phyloP scores from a whole-genome alignment of 2,113 vertebrate species.

The Neolamprologus longior region DNA sequence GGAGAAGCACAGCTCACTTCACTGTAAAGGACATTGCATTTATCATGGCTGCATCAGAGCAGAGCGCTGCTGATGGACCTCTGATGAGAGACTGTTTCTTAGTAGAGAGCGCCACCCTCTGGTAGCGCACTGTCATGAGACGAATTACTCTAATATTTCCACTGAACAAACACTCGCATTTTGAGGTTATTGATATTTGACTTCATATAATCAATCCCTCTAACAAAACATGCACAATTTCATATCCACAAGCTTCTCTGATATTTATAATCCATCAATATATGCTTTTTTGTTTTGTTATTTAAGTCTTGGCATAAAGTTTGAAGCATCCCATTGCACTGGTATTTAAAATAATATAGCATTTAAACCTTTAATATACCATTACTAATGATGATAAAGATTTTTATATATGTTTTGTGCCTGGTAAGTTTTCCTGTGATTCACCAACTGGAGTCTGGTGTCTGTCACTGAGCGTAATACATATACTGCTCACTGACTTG shows the following conservation, averaged over 20 bases:
- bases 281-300: background rate
- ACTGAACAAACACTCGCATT: background rate
- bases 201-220: background rate
- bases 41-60: slow-evolving; percentile 32
- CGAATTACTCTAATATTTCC: background rate
- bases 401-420: background rate
- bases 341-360: background rate
- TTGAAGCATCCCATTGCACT: background rate
- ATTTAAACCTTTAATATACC: background rate
- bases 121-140: background rate
- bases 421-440: background rate
- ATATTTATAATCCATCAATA: background rate
- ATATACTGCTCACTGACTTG: background rate
- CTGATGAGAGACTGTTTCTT: slow-evolving; percentile 15
- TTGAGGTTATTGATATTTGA: background rate
- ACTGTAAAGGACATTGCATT: slow-evolving; percentile 20
- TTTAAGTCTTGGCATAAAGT: background rate
- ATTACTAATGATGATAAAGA: background rate
- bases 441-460: background rate
- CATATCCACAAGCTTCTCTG: background rate
- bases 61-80: background rate
- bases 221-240: background rate
- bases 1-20: slow-evolving; percentile 36
- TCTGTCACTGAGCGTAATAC: background rate
- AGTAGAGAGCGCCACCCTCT: slow-evolving; percentile 66